Base-by-base conservation (phyloP, 2,797 vertebrate genomes). In the Sebastes dallii region DNA sequence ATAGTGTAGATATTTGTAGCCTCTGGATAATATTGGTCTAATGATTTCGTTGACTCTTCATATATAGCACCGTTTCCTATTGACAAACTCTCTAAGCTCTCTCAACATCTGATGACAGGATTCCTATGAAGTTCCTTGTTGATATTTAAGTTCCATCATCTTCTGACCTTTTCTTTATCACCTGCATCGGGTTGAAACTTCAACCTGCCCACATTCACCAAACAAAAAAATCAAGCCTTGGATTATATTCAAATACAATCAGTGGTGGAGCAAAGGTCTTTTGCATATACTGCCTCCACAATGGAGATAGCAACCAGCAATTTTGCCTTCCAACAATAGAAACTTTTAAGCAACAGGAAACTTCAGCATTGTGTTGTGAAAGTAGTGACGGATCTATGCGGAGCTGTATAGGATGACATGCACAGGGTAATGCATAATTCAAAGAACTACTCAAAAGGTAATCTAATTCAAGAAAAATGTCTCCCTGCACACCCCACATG, bases 341-440 rank as follows among this genome's bases (percentile, higher is more conserved):
- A 81, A 70, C 27, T 54, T 83, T 83, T 4, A 42, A 81, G 52
- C 65, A 78, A 75, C 76, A 78, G 50, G 50, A 77, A 61, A 68
- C 61, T 50, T n/a, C 25, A 13, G 54, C 54, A 64, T 34, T 68
- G 66, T 73, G 67, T 54, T 69, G 55, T 54, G 56, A 68, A 69
- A 54, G 39, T 18, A 66, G 66, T 82, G 78, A 56, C 82, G 68
- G 46, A 60, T 67, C 27, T 58, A 39, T 61, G 54, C 42, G 36
- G 20, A 56, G 78, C 62, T 66, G 34, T 65, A 61, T 9, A 36
- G 56, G 32, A 54, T 36, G 32, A 39, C 71, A 72, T 66, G 30
- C 60, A 71, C 66, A 25, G 64, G 39, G 7, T 81, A 56, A 90
- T 88, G 82, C 77, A 89, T 87, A 81, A 86, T 89, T 91, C 81